Percentiles rank a stretch among this genome's conserved stretches.
Evolutionary conservation across 2,888 invertebrate genomes (phyloP).

Genomic region (Nephrotoma appendiculata): DNA sequence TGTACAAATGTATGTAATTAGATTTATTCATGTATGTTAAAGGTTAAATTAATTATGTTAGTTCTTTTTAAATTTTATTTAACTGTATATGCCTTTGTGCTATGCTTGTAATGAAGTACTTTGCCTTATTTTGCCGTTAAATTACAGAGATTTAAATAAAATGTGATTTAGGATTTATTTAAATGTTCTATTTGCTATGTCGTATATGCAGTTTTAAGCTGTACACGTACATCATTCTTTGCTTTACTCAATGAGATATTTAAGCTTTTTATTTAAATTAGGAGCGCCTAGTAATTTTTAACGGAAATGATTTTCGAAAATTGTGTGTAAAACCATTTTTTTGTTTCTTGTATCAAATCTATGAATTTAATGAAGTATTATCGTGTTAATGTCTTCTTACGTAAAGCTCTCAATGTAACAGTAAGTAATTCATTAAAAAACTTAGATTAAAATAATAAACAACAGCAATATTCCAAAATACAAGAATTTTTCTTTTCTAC

Average conservation of each 20-base stretch:
- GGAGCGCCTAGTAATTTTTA: no score
- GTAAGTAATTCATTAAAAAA: not conserved
- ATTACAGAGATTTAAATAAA: not conserved
- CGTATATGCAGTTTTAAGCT: no score
- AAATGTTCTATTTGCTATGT: no score
- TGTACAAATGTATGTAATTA: not conserved
- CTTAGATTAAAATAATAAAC: not conserved
- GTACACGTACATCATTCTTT: no score
- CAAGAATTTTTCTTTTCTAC: not conserved
- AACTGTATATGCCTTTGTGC: not conserved
- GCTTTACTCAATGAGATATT: no score
- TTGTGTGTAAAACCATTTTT: no score
- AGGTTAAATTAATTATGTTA: not conserved
- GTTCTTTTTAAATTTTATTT: not conserved
- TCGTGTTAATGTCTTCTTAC: no score
- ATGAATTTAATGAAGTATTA: no score
- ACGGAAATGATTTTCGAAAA: no score
- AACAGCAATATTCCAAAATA: not conserved
- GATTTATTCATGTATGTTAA: not conserved
- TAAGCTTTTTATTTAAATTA: no score
- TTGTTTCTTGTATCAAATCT: no score
- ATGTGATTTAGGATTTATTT: not conserved
- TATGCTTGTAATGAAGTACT: not conserved
- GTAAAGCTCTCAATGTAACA: not conserved
- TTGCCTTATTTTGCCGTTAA: not conserved